Evolutionary conservation across 2,797 vertebrate species (phyloP).

Genomic region (Moxostoma hubbsi): DNA sequence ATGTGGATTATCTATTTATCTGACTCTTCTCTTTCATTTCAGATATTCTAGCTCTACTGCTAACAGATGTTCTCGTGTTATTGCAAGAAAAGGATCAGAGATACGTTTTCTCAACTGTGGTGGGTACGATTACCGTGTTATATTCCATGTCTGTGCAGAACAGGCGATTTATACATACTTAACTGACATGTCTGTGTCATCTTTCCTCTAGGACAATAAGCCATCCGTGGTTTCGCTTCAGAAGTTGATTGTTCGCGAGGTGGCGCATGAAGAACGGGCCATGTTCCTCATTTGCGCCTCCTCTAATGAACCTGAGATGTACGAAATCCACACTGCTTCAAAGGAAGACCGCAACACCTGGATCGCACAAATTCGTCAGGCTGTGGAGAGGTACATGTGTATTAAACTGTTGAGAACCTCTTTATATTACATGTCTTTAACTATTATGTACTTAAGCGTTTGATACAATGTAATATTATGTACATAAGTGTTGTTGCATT

Average conservation of each 20-base stretch:
- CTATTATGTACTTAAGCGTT: too few relatives aligned
- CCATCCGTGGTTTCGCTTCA: slow-evolving; percentile 83
- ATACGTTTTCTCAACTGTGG: slow-evolving; percentile 91
- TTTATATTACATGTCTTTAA: too few relatives aligned
- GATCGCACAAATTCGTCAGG: slow-evolving; percentile 84
- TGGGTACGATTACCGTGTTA: slow-evolving; percentile 68
- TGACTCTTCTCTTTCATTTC: slow-evolving; percentile 23
- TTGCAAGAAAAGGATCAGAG: slow-evolving; percentile 98
- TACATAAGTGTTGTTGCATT: too few relatives aligned
- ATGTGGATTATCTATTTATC: too few relatives aligned
- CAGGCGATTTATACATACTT: not conserved
- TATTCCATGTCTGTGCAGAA: not conserved
- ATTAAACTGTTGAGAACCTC: not conserved
- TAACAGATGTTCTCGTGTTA: slow-evolving; percentile 90
- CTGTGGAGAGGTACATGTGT: slow-evolving; percentile 80
- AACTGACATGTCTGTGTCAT: not conserved
- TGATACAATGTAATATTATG: too few relatives aligned
- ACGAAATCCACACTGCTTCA: slow-evolving; percentile 84
- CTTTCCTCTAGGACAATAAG: slow-evolving; percentile 81
- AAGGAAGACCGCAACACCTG: slow-evolving; percentile 86
- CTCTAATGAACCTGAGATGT: slow-evolving; percentile 85
- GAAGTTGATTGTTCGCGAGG: slow-evolving; percentile 88
- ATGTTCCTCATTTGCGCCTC: slow-evolving; percentile 90
- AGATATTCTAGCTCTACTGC: slow-evolving; percentile 92
- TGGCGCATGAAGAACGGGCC: slow-evolving; percentile 86